Evolutionary conservation across 2,888 invertebrate species (phyloP), one percentile per base, ranked within the genome.

Genomic region (Schizotus pectinicornis): DNA sequence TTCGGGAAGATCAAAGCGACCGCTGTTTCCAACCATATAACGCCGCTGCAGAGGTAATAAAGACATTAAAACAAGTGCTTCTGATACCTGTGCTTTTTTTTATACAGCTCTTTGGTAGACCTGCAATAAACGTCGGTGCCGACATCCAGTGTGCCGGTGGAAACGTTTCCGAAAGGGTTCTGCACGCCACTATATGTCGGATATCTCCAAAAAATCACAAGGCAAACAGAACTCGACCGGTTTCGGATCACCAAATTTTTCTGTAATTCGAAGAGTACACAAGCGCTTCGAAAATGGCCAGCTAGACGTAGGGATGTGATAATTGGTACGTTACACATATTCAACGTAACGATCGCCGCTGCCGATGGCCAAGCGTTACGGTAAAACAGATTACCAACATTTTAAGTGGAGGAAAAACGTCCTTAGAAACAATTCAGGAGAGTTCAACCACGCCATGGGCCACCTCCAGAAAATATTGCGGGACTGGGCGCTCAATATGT

Each of bases 21-120:
- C 61, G 58, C 53, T 11, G 12, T 33, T 34, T 22, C 58, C 41
- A 34, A 30, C 53, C 48, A 37, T 54, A 48, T 58, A 31, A 14
- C 33, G 48, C 46, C 49, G 37, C 56, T 62, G 55, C 43, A 53
- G 59, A 65, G 62, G 72, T 70, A 74, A 76, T 77, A 77, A 77
- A 77, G 77, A 72, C 75, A 76, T 77, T 75, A 77, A 77, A 74
- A 73, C 74, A 73, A 74, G 75, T 76, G 75, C 77, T 77, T 74
- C 77, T 76, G 76, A 75, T 74, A 72, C 70, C 71, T 68, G 68
- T 56, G 43, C 48, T 56, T 51, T 59, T 55, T 59, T 45, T 45
- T 33, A 32, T 56, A 55, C 59, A 71, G 74, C 70, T 66, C 67
- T 74, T 74, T 73, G 74, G 75, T 76, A 65, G 67, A 67, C 68